phyloP scores from a whole-genome alignment of 1,140 invertebrate species.

The Lepidotrigona ventralis region DNA sequence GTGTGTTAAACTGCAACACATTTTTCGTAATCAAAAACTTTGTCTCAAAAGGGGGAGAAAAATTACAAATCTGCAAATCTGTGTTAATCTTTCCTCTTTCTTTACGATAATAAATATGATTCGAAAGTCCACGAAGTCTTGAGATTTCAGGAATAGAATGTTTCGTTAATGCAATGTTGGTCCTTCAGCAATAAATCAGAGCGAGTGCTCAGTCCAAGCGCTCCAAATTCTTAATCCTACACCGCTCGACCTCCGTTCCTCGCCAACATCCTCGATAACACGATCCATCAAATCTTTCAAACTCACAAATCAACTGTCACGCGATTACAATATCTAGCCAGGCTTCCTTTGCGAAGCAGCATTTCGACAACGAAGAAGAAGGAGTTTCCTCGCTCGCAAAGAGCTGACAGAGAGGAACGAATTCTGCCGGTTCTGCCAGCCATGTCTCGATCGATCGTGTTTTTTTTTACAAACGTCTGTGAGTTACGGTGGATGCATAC shows the following conservation, averaged over 20 bases:
- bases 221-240: neutral
- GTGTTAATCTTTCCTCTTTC: too few relatives aligned
- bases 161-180: neutral
- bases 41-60: too few relatives aligned
- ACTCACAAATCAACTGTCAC: neutral
- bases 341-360: neutral
- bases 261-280: neutral
- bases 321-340: neutral
- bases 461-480: slow-evolving; percentile 14
- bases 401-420: neutral
- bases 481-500: neutral
- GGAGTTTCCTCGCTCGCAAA: too few relatives aligned
- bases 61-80: too few relatives aligned
- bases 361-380: neutral
- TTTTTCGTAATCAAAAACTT: too few relatives aligned
- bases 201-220: too few relatives aligned
- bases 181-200: neutral
- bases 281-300: slow-evolving; percentile 1
- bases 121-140: too few relatives aligned
- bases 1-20: too few relatives aligned
- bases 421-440: neutral
- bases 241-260: neutral
- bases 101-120: too few relatives aligned
- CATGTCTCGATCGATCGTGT: slow-evolving; percentile 8
- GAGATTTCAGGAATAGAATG: too few relatives aligned